Evolutionary conservation across 2,797 vertebrate species (phyloP).

Genomic region (Kryptolebias ocellatus): DNA sequence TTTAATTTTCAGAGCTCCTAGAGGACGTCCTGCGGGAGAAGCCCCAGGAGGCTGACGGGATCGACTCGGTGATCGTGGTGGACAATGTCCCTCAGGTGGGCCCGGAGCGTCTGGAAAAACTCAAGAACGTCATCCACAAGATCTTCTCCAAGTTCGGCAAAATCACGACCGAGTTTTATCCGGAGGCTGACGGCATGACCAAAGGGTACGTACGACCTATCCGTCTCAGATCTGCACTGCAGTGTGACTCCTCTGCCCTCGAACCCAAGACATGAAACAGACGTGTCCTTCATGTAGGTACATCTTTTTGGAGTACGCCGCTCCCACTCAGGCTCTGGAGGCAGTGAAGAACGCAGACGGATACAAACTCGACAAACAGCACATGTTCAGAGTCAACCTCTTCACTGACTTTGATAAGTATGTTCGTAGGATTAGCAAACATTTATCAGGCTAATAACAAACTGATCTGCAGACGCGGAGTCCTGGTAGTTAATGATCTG

Average conservation of each 20-base stretch:
- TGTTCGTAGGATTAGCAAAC: constrained; percentile 21
- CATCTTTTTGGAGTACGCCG: constrained; percentile 94
- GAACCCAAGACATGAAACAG: background rate
- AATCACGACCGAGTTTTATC: constrained; percentile 96
- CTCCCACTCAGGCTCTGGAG: constrained; percentile 90
- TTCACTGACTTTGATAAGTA: constrained; percentile 99
- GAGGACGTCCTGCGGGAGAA: constrained; percentile 89
- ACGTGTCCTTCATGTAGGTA: constrained; percentile 79
- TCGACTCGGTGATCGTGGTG: constrained; percentile 94
- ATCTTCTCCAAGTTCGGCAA: constrained; percentile 99
- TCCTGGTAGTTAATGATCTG: background rate
- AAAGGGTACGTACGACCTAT: constrained; percentile 90
- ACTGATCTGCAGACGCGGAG: background rate
- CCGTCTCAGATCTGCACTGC: background rate
- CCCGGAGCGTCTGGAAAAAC: constrained; percentile 92
- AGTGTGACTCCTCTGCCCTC: background rate
- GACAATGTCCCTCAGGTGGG: constrained; percentile 97
- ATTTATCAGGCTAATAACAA: background rate
- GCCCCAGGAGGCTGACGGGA: constrained; percentile 94
- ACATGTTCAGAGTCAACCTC: constrained; percentile 96
- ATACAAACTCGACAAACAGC: constrained; percentile 97
- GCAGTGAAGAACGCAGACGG: constrained; percentile 95
- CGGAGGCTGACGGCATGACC: constrained; percentile 92
- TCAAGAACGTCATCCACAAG: constrained; percentile 98
- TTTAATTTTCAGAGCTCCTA: constrained; percentile 83